Evolutionary conservation across 1,140 invertebrate genomes (phyloP), one percentile per base, ranked within the genome.

Genomic region (Ostrea edulis): DNA sequence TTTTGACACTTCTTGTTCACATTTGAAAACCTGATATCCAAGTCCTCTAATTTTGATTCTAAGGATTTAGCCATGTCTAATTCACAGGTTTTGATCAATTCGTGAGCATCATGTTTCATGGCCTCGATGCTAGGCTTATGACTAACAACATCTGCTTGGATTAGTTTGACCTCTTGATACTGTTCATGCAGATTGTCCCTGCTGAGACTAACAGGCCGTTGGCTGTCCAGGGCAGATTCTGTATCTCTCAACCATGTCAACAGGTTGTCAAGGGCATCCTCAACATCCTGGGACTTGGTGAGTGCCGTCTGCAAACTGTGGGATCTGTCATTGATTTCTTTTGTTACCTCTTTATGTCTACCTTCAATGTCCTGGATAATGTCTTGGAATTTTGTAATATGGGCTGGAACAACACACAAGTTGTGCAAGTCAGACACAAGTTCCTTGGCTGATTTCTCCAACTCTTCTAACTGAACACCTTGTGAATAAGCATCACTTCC

Each of bases 201-300:
- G 89, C 97, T 97, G 0, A 99, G 95, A 88, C 97, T 98, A 0
- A 98, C 97, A 11, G 98, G 98, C 90, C 97, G 96, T 90, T 96
- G 96, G 89, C 97, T 96, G 35, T 96, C 96, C 90, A 89, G 97
- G 92, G 97, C 96, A 90, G 96, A 97, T 93, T 99, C 98, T 11
- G 97, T 97, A 90, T 97, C 96, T 88, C 97, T 97, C 54, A 99
- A 95, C 98, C 98, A 99, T 81, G 96, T 94, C 8, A 97, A 96
- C 11, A 99, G 96, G 84, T 97, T 96, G 92, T 99, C 98, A 0
- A 99, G 95, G 11, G 98, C 97, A 94, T 98, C 98, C 94, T 98
- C 97, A 14, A 99, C 97, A n/a, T 97, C 98, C 95, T 99, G 98
- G 85, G 97, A 98, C 94, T 98, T 97, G 8, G 98, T 97, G 54